Evolutionary conservation across 2,113 vertebrate species (phyloP).

Genomic region (Manacus vitellinus): DNA sequence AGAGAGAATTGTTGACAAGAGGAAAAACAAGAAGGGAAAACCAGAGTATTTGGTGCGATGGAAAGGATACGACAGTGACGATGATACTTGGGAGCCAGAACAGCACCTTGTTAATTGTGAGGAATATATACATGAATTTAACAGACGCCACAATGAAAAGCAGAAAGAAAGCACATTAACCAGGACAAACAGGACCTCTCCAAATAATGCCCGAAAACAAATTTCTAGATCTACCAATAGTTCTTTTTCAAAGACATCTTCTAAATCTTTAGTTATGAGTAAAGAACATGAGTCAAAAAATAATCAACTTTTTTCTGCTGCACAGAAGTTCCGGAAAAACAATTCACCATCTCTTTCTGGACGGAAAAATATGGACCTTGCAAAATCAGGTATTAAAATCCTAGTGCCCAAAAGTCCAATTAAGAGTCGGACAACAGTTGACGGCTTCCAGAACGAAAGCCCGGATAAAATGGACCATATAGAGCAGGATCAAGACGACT

Average conservation of each 20-base stretch:
- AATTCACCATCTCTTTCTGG: conserved; percentile 67
- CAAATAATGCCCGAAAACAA: conserved; percentile 84
- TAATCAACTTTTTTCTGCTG: conserved; percentile 70
- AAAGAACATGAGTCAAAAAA: conserved; percentile 77
- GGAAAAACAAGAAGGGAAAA: conserved; percentile 92
- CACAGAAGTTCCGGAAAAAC: conserved; percentile 80
- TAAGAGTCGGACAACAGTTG: conserved; percentile 85
- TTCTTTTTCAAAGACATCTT: conserved; percentile 74
- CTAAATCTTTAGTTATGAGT: conserved; percentile 71
- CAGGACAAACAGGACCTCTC: conserved; percentile 85
- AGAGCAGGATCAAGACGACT: conserved; percentile 86
- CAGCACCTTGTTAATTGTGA: conserved; percentile 91
- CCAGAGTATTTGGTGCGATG: conserved; percentile 93
- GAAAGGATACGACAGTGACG: conserved; percentile 91
- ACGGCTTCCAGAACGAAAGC: conserved; percentile 88
- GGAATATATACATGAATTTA: conserved; percentile 92
- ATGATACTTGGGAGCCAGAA: conserved; percentile 97
- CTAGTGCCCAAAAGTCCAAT: conserved; percentile 96
- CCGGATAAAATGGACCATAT: conserved; percentile 86
- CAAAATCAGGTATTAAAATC: conserved; percentile 94
- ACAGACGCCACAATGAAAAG: conserved; percentile 80
- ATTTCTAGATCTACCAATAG: conserved; percentile 81
- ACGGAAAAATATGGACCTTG: conserved; percentile 90
- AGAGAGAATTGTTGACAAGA: conserved; percentile 91
- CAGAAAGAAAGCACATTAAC: conserved; percentile 78